A percentile compares a stretch with the other conserved stretches of the same genome.
These are phyloP conservation scores for Limnephilus auricula DNA, from an alignment of 2,888 invertebrate genomes.

Conservation along the genomic window DNA sequence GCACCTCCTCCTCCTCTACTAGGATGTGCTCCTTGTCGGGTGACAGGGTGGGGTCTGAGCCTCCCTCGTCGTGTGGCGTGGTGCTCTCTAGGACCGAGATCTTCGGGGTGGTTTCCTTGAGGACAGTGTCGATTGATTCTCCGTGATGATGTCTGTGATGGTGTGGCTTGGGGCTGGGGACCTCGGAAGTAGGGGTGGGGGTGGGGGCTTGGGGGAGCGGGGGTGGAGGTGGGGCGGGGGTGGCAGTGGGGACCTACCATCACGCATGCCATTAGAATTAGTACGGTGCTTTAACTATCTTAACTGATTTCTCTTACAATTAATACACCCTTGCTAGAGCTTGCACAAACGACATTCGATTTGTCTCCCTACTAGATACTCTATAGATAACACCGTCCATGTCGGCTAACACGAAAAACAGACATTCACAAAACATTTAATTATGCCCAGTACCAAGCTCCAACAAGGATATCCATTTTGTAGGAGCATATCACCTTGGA, in stretches of 20 bases:
- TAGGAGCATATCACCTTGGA: conserved; percentile 11
- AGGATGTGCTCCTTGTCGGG: conserved; percentile 64
- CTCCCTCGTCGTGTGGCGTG: conserved; percentile 68
- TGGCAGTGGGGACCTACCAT: conserved; percentile 71
- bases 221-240: conserved; percentile 66
- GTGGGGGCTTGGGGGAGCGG: conserved; percentile 67
- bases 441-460: background rate
- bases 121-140: conserved; percentile 69
- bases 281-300: conserved; percentile 55
- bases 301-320: conserved; percentile 31
- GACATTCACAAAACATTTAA: conserved; percentile 2
- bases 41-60: conserved; percentile 67
- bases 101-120: conserved; percentile 72
- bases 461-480: conserved; percentile 2
- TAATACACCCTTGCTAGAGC: conserved; percentile 60
- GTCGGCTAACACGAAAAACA: background rate
- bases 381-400: background rate
- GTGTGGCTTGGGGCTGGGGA: conserved; percentile 69
- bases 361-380: background rate
- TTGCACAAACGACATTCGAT: background rate
- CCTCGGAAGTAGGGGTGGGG: conserved; percentile 59
- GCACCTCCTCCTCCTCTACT: conserved; percentile 50
- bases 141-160: conserved; percentile 77
- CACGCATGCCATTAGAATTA: conserved; percentile 69
- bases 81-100: conserved; percentile 67